Percentiles rank a stretch among this genome's conserved stretches.
Evolutionary conservation across 2,797 vertebrate genomes (phyloP).

Genomic region (Tamandua tetradactyla): DNA sequence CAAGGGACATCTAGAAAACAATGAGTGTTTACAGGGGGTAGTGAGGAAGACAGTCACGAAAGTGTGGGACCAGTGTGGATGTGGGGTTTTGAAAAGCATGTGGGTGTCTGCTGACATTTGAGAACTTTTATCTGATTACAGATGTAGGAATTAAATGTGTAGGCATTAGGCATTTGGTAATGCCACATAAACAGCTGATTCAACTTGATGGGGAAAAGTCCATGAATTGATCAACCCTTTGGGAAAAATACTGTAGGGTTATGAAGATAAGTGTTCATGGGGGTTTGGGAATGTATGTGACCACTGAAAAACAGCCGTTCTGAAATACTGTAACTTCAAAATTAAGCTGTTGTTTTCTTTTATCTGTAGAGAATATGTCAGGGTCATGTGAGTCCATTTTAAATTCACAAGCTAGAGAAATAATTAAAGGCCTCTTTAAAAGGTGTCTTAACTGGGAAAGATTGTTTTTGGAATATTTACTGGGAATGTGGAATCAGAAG

Average conservation of each 20-base stretch:
- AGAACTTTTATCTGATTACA: slow-evolving; percentile 55
- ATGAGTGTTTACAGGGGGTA: slow-evolving; percentile 36
- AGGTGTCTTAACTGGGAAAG: neutral
- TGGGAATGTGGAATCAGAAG: neutral
- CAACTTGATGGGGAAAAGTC: neutral
- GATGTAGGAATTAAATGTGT: neutral
- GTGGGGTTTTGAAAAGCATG: slow-evolving; percentile 40
- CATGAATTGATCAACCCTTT: neutral
- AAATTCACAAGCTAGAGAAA: neutral
- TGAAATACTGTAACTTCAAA: slow-evolving; percentile 1
- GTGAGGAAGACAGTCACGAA: slow-evolving; percentile 49
- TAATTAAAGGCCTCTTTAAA: slow-evolving; percentile 1
- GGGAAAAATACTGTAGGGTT: neutral
- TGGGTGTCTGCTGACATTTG: slow-evolving; percentile 66
- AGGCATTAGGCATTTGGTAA: slow-evolving; percentile 46
- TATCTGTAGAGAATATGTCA: neutral
- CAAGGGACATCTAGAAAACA: slow-evolving; percentile 65
- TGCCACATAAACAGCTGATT: neutral
- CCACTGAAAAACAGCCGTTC: neutral
- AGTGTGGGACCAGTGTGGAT: slow-evolving; percentile 54
- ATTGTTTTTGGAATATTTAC: neutral
- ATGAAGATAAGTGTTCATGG: neutral
- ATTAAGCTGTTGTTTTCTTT: neutral
- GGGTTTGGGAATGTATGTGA: neutral
- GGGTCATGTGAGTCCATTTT: neutral